Evolutionary conservation across 2,888 invertebrate species (phyloP).

Genomic region (Drosophila incognita): DNA sequence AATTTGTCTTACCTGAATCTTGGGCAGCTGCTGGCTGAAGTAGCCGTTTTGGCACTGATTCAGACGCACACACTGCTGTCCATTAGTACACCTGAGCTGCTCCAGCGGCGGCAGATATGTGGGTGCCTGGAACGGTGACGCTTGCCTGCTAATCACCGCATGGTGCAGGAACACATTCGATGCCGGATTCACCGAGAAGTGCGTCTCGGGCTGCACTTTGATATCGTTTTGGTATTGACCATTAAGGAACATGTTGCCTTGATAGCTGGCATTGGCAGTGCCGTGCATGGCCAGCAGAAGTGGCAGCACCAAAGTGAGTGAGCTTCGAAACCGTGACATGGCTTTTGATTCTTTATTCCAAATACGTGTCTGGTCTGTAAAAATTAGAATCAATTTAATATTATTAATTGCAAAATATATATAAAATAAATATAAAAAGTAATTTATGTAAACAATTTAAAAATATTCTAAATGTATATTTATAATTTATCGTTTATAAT

Average conservation of each 20-base stretch:
- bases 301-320: slow-evolving; percentile 55
- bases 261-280: slow-evolving; percentile 62
- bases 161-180: slow-evolving; percentile 82
- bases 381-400: background rate
- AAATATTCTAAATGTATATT: background rate
- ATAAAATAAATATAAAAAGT: background rate
- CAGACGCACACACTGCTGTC: slow-evolving; percentile 82
- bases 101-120: slow-evolving; percentile 81
- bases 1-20: slow-evolving; percentile 75
- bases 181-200: slow-evolving; percentile 69
- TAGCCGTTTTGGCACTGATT: slow-evolving; percentile 79
- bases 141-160: slow-evolving; percentile 83
- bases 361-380: slow-evolving; percentile 21
- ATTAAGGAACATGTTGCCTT: slow-evolving; percentile 82
- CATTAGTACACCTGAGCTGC: slow-evolving; percentile 76
- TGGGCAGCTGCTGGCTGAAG: slow-evolving; percentile 72
- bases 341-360: slow-evolving; percentile 18
- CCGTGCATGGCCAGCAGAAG: slow-evolving; percentile 61
- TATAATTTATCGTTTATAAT: background rate
- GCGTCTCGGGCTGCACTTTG: slow-evolving; percentile 67
- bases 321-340: slow-evolving; percentile 69
- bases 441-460: background rate
- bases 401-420: background rate
- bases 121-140: slow-evolving; percentile 81
- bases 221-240: slow-evolving; percentile 82